Evolutionary conservation across 2,888 invertebrate species (phyloP).

Genomic region (Amphipoea oculea): DNA sequence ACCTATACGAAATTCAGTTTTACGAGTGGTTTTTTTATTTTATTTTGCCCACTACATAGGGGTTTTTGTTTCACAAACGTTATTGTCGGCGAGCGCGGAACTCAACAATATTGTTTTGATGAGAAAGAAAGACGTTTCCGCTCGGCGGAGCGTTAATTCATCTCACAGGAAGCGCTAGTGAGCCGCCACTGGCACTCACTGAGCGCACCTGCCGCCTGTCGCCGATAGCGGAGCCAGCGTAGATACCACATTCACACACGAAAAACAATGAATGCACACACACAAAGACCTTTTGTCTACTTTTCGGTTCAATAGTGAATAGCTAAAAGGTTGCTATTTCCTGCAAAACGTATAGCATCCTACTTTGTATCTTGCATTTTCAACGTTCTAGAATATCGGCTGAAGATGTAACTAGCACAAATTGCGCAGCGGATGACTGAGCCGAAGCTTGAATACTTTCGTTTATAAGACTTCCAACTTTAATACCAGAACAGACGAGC

Average conservation of each 20-base stretch:
- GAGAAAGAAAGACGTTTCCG: conserved; percentile 81
- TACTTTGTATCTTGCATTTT: conserved; percentile 17
- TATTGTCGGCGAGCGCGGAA: conserved; percentile 52
- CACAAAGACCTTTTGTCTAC: conserved; percentile 28
- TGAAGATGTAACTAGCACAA: conserved; percentile 38
- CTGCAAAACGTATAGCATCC: conserved; percentile 15
- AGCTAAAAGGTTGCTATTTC: conserved; percentile 29
- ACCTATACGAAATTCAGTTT: neutral
- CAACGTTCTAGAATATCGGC: conserved; percentile 31
- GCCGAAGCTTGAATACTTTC: conserved; percentile 43
- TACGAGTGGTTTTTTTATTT: conserved; percentile 17
- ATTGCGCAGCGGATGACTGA: conserved; percentile 33
- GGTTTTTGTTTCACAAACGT: conserved; percentile 44
- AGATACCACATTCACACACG: conserved; percentile 43
- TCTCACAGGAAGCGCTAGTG: conserved; percentile 73
- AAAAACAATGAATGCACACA: conserved; percentile 45
- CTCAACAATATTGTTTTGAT: conserved; percentile 75
- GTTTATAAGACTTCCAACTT: conserved; percentile 47
- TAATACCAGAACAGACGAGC: conserved; percentile 30
- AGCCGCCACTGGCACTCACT: conserved; percentile 57
- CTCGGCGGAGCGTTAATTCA: conserved; percentile 82
- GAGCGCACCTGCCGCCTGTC: conserved; percentile 59
- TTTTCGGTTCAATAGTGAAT: conserved; percentile 37
- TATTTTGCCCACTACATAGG: conserved; percentile 20
- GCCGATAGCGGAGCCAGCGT: conserved; percentile 37